Evolutionary conservation across 2,888 invertebrate genomes (phyloP).

Genomic region (Anarsia innoxiella): DNA sequence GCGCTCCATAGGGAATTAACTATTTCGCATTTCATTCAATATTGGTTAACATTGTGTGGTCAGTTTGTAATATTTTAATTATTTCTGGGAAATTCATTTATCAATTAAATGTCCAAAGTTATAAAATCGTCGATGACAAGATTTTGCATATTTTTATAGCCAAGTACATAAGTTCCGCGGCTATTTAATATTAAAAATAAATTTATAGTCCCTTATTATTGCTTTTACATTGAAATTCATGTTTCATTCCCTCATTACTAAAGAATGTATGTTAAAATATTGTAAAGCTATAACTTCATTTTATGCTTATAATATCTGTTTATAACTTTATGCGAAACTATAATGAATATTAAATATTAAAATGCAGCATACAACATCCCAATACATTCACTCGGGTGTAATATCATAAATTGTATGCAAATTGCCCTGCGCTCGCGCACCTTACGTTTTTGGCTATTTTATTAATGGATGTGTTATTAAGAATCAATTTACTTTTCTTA

Average conservation of each 20-base stretch:
- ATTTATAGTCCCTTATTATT: neutral
- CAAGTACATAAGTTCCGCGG: no score
- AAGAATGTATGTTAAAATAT: neutral
- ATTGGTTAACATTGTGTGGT: no score
- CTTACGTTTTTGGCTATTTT: slow-evolving; percentile 47
- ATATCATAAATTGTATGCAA: slow-evolving; percentile 49
- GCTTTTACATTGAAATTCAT: neutral
- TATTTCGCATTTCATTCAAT: no score
- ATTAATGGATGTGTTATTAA: slow-evolving; percentile 57
- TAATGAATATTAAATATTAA: slow-evolving; percentile 23
- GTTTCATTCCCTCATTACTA: no score
- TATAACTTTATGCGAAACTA: slow-evolving; percentile 24
- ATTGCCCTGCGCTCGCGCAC: slow-evolving; percentile 33
- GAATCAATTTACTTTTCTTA: slow-evolving; percentile 58
- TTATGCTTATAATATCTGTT: slow-evolving; percentile 20
- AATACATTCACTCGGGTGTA: slow-evolving; percentile 22
- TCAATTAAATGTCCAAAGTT: no score
- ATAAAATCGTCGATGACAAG: no score
- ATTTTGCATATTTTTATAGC: no score
- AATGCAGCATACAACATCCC: slow-evolving; percentile 20
- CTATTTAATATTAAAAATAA: no score
- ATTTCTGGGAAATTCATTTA: no score
- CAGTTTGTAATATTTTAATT: no score
- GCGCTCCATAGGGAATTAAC: no score
- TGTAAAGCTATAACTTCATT: neutral